These are phyloP conservation scores for Tigriopus japonicus DNA, from an alignment of 1,140 invertebrate species.

Conservation along the genomic window DNA sequence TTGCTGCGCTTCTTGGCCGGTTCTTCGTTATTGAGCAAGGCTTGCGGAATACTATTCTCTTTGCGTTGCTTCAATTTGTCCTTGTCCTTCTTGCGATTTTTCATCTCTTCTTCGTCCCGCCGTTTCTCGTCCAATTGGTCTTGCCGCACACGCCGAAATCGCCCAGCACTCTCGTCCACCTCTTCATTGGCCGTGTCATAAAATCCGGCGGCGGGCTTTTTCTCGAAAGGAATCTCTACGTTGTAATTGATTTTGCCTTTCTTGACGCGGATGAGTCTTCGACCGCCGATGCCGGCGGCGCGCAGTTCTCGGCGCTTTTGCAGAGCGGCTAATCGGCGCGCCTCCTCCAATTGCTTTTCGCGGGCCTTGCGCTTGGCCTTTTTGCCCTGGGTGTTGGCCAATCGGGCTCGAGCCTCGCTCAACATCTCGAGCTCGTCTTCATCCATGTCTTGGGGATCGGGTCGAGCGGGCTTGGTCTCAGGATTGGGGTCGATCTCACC, in stretches of 20 bases:
- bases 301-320: conserved; percentile 86
- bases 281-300: conserved; percentile 90
- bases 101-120: conserved; percentile 67
- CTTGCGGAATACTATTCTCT: conserved; percentile 84
- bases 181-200: conserved; percentile 76
- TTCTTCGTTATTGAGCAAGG: conserved; percentile 73
- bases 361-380: conserved; percentile 97
- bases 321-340: conserved; percentile 76
- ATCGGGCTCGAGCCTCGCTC: conserved; percentile 86
- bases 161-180: not conserved
- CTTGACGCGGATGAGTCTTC: not conserved
- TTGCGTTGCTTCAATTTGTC: conserved; percentile 81
- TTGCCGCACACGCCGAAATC: conserved; percentile 44
- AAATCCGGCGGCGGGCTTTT: conserved; percentile 71
- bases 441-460: conserved; percentile 99
- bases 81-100: conserved; percentile 71
- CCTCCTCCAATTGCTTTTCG: conserved; percentile 97
- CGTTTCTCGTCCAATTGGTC: conserved; percentile 74
- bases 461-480: conserved; percentile 94
- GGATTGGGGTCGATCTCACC: conserved; percentile 99
- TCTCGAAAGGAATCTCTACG: conserved; percentile 92
- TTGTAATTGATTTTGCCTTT: conserved; percentile 68
- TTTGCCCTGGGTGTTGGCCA: conserved; percentile 98
- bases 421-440: conserved; percentile 99
- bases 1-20: conserved; percentile 85